Evolutionary conservation across 2,888 invertebrate species (phyloP).

Genomic region (Charanyca ferruginea): DNA sequence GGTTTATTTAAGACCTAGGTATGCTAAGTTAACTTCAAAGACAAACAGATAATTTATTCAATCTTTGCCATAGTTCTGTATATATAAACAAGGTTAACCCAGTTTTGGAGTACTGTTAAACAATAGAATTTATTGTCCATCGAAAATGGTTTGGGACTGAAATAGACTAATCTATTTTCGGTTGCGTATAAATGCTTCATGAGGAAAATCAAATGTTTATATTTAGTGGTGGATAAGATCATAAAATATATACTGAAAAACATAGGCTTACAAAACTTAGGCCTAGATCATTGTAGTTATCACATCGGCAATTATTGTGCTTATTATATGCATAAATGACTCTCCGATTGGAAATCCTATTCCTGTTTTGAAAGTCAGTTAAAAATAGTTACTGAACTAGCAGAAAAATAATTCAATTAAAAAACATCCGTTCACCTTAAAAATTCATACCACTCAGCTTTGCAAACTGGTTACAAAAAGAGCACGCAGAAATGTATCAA

Average conservation of each 20-base stretch:
- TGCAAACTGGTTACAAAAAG: slow-evolving; percentile 6
- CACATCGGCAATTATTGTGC: too few relatives aligned
- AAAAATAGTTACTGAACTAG: background rate
- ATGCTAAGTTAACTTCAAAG: slow-evolving; percentile 27
- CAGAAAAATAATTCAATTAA: slow-evolving; percentile 16
- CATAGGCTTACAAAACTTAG: too few relatives aligned
- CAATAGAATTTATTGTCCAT: slow-evolving; percentile 1
- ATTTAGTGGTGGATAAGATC: too few relatives aligned
- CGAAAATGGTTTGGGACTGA: background rate
- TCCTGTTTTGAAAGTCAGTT: too few relatives aligned
- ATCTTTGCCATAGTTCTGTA: slow-evolving; percentile 13
- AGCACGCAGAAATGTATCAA: slow-evolving; percentile 12
- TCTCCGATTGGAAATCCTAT: too few relatives aligned
- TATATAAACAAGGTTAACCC: slow-evolving; percentile 26
- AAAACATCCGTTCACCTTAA: background rate
- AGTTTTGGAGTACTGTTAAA: slow-evolving; percentile 1
- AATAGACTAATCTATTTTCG: slow-evolving; percentile 1
- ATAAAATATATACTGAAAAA: too few relatives aligned
- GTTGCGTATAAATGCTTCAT: background rate
- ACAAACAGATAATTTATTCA: slow-evolving; percentile 45
- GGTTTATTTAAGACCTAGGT: slow-evolving; percentile 25
- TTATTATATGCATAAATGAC: too few relatives aligned
- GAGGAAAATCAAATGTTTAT: background rate
- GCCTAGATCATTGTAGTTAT: too few relatives aligned
- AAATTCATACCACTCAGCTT: slow-evolving; percentile 12